These are phyloP conservation scores for Thamnophis sirtalis DNA, from an alignment of 2,113 vertebrate genomes.

Conservation along the genomic window DNA sequence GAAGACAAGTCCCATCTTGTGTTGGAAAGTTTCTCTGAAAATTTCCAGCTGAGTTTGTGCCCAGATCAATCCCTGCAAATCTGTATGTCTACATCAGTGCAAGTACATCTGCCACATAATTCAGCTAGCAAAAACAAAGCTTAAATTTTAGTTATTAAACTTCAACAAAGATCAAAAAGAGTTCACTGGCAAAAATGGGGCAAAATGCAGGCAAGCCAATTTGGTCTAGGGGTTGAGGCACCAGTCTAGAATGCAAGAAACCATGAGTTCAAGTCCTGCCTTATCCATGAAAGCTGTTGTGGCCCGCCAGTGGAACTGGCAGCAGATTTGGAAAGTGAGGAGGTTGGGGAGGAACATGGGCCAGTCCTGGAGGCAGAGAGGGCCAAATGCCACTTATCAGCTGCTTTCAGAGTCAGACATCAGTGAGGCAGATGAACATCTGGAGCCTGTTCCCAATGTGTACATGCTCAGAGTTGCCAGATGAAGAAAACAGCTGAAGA, in stretches of 20 bases:
- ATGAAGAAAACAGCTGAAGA: too few relatives aligned
- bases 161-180: background rate
- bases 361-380: too few relatives aligned
- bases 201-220: background rate
- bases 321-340: too few relatives aligned
- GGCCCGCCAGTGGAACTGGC: too few relatives aligned
- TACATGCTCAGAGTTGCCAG: too few relatives aligned
- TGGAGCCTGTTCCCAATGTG: too few relatives aligned
- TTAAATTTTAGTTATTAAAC: background rate
- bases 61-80: background rate
- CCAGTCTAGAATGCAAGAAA: background rate
- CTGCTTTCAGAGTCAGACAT: too few relatives aligned
- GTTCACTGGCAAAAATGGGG: background rate
- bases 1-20: background rate
- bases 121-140: background rate
- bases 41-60: background rate
- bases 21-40: background rate
- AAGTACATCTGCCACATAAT: background rate
- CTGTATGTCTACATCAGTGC: background rate
- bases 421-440: too few relatives aligned
- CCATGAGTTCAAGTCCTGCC: background rate
- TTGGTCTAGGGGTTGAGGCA: background rate
- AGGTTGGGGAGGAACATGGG: too few relatives aligned
- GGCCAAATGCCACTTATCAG: too few relatives aligned
- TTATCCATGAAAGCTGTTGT: too few relatives aligned